phyloP scores from a whole-genome alignment of 2,797 vertebrate species.

The Smutsia temminckii region DNA sequence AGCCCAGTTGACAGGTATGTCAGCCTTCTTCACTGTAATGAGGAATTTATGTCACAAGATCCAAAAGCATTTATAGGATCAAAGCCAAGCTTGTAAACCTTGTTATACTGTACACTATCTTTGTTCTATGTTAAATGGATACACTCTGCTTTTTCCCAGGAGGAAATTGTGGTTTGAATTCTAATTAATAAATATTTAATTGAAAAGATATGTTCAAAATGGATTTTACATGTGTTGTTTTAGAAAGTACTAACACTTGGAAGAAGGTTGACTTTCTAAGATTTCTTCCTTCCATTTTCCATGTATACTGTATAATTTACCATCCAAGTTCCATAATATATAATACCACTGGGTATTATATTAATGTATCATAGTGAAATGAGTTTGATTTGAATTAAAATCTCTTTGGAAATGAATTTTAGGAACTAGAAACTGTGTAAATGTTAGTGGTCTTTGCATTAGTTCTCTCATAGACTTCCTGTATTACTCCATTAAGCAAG shows the following conservation, averaged over 20 bases:
- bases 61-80: constrained; percentile 19
- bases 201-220: constrained; percentile 17
- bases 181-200: constrained; percentile 47
- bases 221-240: neutral
- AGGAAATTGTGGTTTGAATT: constrained; percentile 28
- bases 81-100: constrained; percentile 22
- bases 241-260: neutral
- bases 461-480: neutral
- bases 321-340: neutral
- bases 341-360: neutral
- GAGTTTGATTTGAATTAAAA: constrained; percentile 48
- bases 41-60: neutral
- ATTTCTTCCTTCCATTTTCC: neutral
- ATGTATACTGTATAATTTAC: neutral
- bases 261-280: neutral
- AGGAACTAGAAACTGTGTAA: neutral
- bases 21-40: neutral
- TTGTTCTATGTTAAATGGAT: constrained; percentile 19
- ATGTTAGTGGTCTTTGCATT: neutral
- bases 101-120: neutral
- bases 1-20: neutral
- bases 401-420: neutral
- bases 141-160: neutral
- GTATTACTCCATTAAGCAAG: neutral
- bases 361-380: neutral